A percentile compares a stretch with the other conserved stretches of the same genome.
Evolutionary conservation across 2,113 vertebrate species (phyloP).

Genomic region (Tympanuchus pallidicinctus): DNA sequence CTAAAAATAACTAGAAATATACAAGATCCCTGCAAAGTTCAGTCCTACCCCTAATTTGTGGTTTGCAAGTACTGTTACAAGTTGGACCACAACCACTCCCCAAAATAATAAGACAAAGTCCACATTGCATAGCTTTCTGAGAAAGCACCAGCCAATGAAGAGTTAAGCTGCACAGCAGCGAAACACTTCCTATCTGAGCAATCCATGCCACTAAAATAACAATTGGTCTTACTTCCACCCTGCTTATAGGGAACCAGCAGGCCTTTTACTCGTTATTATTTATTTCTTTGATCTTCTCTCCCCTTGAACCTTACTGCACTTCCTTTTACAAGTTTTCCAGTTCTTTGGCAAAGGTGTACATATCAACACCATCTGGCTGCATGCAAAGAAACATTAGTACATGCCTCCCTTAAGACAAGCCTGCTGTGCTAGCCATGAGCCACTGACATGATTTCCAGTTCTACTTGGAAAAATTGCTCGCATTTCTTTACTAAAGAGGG

Average conservation of each 20-base stretch:
- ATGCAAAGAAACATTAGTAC: conserved; percentile 3
- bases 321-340: conserved; percentile 58
- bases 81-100: not conserved
- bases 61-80: not conserved
- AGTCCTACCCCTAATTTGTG: not conserved
- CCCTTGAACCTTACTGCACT: conserved; percentile 34
- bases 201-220: conserved; percentile 29
- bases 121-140: not conserved
- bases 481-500: not conserved
- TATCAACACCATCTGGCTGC: conserved; percentile 63
- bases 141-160: not conserved
- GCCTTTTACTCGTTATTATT: conserved; percentile 57
- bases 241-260: conserved; percentile 27
- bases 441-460: conserved; percentile 31
- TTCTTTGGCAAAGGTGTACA: conserved; percentile 39
- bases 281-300: conserved; percentile 67
- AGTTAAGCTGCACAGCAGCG: not conserved
- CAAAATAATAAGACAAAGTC: not conserved
- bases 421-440: conserved; percentile 7
- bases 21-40: not conserved
- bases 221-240: conserved; percentile 39
- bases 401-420: conserved; percentile 20
- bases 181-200: not conserved
- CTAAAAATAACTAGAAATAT: not conserved
- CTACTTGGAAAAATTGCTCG: not conserved